A percentile compares a stretch with the other conserved stretches of the same genome.
Conservation (phyloP, 2,113 vertebrate genomes). For the Nesogale talazaci region DNA sequence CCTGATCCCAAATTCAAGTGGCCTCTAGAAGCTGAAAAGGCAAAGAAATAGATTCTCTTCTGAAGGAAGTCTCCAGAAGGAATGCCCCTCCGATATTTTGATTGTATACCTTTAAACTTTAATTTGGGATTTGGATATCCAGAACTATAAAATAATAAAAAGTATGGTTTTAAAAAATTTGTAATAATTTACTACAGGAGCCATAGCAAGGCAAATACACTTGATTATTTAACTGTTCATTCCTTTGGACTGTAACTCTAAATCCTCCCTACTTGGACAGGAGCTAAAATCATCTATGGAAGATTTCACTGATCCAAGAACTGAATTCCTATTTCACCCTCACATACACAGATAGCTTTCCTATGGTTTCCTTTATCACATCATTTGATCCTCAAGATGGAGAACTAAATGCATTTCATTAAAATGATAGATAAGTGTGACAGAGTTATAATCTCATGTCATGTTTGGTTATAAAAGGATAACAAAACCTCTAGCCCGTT, state of each 20-base stretch:
- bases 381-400: not conserved
- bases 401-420: constrained; percentile 2
- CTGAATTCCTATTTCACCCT: not conserved
- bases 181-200: not conserved
- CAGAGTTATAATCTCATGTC: not conserved
- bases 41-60: not conserved
- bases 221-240: not conserved
- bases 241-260: not conserved
- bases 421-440: not conserved
- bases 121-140: not conserved
- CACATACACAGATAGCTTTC: not conserved
- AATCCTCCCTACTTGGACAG: no score
- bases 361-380: not conserved
- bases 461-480: not conserved
- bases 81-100: not conserved
- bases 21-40: not conserved
- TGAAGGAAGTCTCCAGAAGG: not conserved
- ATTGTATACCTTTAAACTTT: not conserved
- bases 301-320: not conserved
- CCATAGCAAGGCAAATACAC: not conserved
- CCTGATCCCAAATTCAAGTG: not conserved
- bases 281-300: not conserved
- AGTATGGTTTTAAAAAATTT: not conserved
- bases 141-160: no score
- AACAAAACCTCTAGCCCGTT: not conserved